phyloP scores from a whole-genome alignment of 2,113 vertebrate genomes.

The Lynx canadensis region DNA sequence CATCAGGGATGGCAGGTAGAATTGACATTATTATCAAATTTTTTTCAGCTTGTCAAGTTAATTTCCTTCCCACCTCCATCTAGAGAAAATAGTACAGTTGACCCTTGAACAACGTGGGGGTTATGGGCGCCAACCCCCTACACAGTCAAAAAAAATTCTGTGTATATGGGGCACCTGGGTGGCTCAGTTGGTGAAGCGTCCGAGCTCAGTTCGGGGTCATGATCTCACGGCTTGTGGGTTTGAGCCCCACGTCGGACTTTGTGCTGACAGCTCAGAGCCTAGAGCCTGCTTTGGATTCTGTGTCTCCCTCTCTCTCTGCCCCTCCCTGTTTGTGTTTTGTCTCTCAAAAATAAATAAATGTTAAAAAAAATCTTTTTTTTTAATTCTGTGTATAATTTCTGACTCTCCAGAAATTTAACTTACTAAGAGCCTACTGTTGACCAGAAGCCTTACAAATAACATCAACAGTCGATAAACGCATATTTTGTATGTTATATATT shows the following conservation, averaged over 20 bases:
- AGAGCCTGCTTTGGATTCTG: too few relatives aligned
- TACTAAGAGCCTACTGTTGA: background rate
- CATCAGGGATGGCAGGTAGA: background rate
- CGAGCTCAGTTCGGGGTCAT: too few relatives aligned
- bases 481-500: background rate
- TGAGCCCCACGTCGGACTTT: too few relatives aligned
- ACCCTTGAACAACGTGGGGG: background rate
- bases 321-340: too few relatives aligned
- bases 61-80: background rate
- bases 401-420: background rate
- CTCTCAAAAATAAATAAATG: too few relatives aligned
- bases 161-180: too few relatives aligned
- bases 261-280: too few relatives aligned
- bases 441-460: background rate
- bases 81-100: background rate
- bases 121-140: background rate
- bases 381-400: background rate
- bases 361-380: too few relatives aligned
- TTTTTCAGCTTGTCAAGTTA: constrained; percentile 1
- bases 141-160: background rate
- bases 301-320: too few relatives aligned
- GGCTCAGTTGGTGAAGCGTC: too few relatives aligned
- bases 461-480: background rate
- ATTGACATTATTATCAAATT: background rate
- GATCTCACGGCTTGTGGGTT: too few relatives aligned